Base-by-base conservation (phyloP, 2,888 invertebrate genomes). In the Cylloceria caligata region DNA sequence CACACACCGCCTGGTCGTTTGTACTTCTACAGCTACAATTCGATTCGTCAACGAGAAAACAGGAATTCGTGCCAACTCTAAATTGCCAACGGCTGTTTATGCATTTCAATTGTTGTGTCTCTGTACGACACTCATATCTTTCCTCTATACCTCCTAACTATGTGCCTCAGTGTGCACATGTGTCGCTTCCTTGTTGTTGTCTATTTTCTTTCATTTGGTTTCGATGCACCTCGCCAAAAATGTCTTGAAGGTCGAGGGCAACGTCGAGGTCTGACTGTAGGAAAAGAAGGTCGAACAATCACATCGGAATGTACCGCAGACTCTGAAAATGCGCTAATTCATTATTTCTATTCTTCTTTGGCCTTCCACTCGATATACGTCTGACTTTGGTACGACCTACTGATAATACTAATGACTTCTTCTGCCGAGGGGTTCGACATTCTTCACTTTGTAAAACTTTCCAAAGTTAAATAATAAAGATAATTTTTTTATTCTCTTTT, bases 1-100 rank as follows among this genome's bases (percentile, higher is more conserved):
- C 45, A 21, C 45, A 24, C 13, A 34, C 27, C 36, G 49, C 47
- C 6, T 27, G 42, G 39, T 57, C 45, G 30, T n/a, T 42, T 24
- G 55, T 36, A 9, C 34, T 60, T 34, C 39, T 45, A 55, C 75
- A 68, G 64, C 64, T 57, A 52, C 45, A 36, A 36, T 30, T 60
- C 69, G 75, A 71, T 75, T 65, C 47, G 39, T 30, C 75, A 75
- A 82, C 82, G 79, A 82, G 82, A 68, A 72, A 82, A 79, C 75
- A 62, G 60, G 67, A 75, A 71, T 79, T 82, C 79, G 82, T 82
- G 82, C 82, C 82, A 82, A 82, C 75, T 82, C 82, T 52, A 34
- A 52, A 79, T 79, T 82, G 75, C 82, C 79, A 67, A 82, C 62
- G 75, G 79, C 79, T 82, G 62, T 82, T 82, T 79, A 60, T 78